Conservation (phyloP, 1,140 invertebrate genomes). For the Drosophila murphyi region DNA sequence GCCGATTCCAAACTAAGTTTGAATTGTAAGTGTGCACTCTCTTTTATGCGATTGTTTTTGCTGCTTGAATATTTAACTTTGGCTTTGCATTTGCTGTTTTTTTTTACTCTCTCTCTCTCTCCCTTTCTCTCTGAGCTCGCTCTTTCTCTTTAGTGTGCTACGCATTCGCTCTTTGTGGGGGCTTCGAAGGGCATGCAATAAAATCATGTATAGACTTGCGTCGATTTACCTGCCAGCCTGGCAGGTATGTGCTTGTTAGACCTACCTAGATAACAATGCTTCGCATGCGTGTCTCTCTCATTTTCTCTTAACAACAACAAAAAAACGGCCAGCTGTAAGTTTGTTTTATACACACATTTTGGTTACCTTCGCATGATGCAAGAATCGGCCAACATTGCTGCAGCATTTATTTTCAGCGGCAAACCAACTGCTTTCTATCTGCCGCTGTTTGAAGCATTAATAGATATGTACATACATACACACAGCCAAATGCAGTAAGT, state of each 20-base stretch:
- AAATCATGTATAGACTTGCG: conserved; percentile 16
- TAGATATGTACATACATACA: background rate
- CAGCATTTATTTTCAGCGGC: conserved; percentile 33
- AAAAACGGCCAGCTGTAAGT: background rate
- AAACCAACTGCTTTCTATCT: background rate
- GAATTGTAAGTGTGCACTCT: conserved; percentile 42
- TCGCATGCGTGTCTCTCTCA: conserved; percentile 15
- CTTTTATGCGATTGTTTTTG: conserved; percentile 58
- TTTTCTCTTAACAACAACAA: conserved; percentile 6
- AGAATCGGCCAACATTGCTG: conserved; percentile 58
- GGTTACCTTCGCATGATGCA: conserved; percentile 60
- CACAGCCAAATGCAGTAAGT: background rate
- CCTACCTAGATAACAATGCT: background rate
- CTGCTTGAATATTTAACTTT: conserved; percentile 48
- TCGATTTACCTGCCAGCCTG: conserved; percentile 23
- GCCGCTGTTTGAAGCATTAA: background rate
- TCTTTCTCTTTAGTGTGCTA: conserved; percentile 26
- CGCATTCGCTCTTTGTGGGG: conserved; percentile 33
- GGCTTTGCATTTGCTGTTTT: conserved; percentile 60
- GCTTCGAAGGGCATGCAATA: conserved; percentile 19
- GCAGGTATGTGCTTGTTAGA: conserved; percentile 15
- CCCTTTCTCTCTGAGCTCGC: conserved; percentile 6
- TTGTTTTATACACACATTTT: too few relatives aligned
- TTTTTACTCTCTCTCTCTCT: conserved; percentile 8
- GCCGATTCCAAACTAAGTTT: conserved; percentile 71